These are phyloP conservation scores for Strigamia transsilvanica DNA, from an alignment of 2,888 invertebrate genomes.

Conservation along the genomic window DNA sequence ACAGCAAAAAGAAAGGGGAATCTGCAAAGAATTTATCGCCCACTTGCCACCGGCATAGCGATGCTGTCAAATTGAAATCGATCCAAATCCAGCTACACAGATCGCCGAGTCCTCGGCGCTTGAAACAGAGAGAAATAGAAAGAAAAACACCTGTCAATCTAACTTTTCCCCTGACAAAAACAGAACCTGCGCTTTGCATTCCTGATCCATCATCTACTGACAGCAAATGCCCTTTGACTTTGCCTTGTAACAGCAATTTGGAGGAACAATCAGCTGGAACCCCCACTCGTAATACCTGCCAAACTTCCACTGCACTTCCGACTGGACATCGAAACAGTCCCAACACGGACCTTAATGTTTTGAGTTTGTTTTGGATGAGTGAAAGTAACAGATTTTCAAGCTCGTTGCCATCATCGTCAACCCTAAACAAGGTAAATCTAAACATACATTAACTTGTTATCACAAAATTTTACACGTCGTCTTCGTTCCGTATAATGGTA, in stretches of 20 bases:
- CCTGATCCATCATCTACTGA: conserved; percentile 20
- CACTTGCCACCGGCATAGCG: conserved; percentile 12
- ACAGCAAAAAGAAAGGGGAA: conserved; percentile 7
- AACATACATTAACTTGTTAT: neutral
- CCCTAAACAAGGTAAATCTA: neutral
- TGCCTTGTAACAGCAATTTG: neutral
- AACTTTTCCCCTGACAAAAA: neutral
- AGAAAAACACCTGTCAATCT: conserved; percentile 40
- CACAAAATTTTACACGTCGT: neutral
- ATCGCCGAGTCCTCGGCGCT: conserved; percentile 3
- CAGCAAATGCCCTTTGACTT: conserved; percentile 24
- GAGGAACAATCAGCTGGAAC: neutral
- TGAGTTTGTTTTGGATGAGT: conserved; percentile 17
- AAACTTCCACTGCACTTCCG: neutral
- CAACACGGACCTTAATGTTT: conserved; percentile 4
- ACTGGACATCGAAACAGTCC: neutral
- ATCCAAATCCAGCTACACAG: conserved; percentile 11
- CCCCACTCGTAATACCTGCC: neutral
- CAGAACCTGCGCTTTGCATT: neutral
- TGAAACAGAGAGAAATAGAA: neutral
- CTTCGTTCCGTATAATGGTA: neutral
- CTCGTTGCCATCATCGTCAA: neutral
- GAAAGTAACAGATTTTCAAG: neutral
- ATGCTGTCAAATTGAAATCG: conserved; percentile 34
- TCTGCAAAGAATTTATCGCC: conserved; percentile 1